Base-by-base conservation (phyloP, 2,797 vertebrate genomes). In the Hemibagrus guttatus region DNA sequence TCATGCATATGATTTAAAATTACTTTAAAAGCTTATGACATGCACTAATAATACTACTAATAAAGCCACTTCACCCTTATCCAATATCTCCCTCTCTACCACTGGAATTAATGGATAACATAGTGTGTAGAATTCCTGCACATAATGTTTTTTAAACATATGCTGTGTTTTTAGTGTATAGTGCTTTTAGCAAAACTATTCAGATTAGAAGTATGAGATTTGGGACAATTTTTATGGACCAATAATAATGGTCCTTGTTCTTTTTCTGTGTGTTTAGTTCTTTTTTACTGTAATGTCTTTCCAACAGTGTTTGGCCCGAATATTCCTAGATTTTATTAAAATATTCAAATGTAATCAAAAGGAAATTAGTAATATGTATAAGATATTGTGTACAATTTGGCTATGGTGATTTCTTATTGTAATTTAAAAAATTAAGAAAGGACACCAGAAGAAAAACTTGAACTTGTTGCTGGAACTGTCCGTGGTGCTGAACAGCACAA, bases 401-500 rank as follows among this genome's bases (percentile, higher is more conserved):
- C 26, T 31, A 72, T 52, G 6, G 16, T 42, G 1, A 52, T 12
- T 17, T 42, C 14, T 39, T 23, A 76, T 21, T 54, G 7, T 26
- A 56, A 19, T 2, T 76, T 28, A 0, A 72, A 52, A 52, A 52
- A 26, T 7, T 1, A n/a, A 17, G 6, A 52, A 26, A 54, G 6
- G 19, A 39, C 31, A 59, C 17, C 54, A 6, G 31, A 19, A 79
- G 9, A 58, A 28, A 14, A 35, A 12, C 52, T 61, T 28, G 42
- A 7, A 39, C n/a, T 11, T 28, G n/a, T 5, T 81, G 13, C 13
- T 46, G 58, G 35, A 61, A 4, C 56, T 85, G 19, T 85, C 84
- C 84, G 28, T 79, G 74, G 84, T 84, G 21, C 82, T 84, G 66
- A 72, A 58, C 21, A 58, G 5, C 66, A 16, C 23, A 19, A 49